A percentile compares a stretch with the other conserved stretches of the same genome.
Evolutionary conservation across 1,140 invertebrate genomes (phyloP).

Genomic region (Metaphire vulgaris): DNA sequence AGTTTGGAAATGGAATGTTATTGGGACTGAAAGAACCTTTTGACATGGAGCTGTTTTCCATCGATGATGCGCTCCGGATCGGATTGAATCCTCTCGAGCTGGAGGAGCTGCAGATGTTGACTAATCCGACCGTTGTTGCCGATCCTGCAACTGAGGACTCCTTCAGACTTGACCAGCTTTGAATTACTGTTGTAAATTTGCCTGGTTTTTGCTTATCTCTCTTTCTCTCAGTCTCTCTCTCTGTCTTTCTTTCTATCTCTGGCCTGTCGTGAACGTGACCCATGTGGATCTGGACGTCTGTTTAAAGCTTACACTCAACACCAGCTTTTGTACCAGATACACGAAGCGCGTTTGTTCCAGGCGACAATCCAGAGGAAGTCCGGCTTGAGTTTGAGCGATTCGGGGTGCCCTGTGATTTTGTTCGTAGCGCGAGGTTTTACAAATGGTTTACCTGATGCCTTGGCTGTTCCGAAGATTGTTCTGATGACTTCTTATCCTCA

Average conservation of each 20-base stretch:
- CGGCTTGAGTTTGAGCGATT: too few relatives aligned
- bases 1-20: slow-evolving; percentile 42
- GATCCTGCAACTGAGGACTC: slow-evolving; percentile 78
- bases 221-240: too few relatives aligned
- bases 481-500: background rate
- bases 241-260: too few relatives aligned
- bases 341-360: background rate
- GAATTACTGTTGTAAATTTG: too few relatives aligned
- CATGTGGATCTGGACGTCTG: background rate
- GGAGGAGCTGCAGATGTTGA: slow-evolving; percentile 77
- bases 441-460: too few relatives aligned
- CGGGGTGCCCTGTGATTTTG: too few relatives aligned
- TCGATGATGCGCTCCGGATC: slow-evolving; percentile 63
- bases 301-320: background rate
- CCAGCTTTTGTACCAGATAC: background rate
- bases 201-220: too few relatives aligned
- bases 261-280: too few relatives aligned
- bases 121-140: slow-evolving; percentile 69
- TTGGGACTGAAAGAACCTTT: slow-evolving; percentile 55
- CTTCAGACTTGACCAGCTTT: slow-evolving; percentile 69
- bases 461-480: too few relatives aligned
- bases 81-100: slow-evolving; percentile 71
- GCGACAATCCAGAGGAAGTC: too few relatives aligned
- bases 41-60: slow-evolving; percentile 62
- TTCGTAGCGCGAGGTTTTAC: too few relatives aligned